Evolutionary conservation across 1,140 invertebrate species (phyloP).

Genomic region (Agraylea sexmaculata): DNA sequence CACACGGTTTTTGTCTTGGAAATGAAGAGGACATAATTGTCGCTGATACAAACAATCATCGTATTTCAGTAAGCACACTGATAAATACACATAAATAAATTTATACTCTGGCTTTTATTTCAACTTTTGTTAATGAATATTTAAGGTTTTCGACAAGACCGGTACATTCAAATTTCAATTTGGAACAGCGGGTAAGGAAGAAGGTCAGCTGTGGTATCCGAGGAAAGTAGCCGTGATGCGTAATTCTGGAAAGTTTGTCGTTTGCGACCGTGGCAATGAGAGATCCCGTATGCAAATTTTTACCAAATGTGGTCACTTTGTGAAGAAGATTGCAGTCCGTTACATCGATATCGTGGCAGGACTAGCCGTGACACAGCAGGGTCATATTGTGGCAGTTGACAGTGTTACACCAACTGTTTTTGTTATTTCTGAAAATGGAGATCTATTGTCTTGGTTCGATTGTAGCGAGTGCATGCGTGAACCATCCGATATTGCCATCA

Average conservation of each 20-base stretch:
- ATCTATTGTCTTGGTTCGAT: constrained; percentile 88
- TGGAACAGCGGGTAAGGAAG: constrained; percentile 82
- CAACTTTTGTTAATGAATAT: constrained; percentile 3
- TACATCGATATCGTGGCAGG: constrained; percentile 98
- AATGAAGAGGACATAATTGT: constrained; percentile 90
- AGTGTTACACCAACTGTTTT: constrained; percentile 95
- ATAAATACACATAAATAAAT: not conserved
- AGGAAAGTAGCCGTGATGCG: constrained; percentile 89
- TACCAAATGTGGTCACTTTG: constrained; percentile 72
- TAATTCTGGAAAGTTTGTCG: constrained; percentile 79
- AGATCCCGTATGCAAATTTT: constrained; percentile 94
- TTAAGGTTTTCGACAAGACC: constrained; percentile 77
- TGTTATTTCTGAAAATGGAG: constrained; percentile 80
- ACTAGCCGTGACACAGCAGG: constrained; percentile 77
- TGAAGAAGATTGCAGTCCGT: constrained; percentile 83
- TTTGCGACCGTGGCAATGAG: constrained; percentile 93
- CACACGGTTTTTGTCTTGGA: constrained; percentile 92
- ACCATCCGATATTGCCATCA: constrained; percentile 91
- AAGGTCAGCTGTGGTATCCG: constrained; percentile 94
- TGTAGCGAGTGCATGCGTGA: constrained; percentile 95
- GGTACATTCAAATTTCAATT: constrained; percentile 83
- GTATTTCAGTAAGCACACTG: constrained; percentile 62
- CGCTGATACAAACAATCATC: constrained; percentile 93
- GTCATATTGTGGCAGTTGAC: constrained; percentile 93
- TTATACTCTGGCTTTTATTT: not conserved